These are phyloP conservation scores for Ophion obscuratus DNA, from an alignment of 2,888 invertebrate species.

Conservation along the genomic window DNA sequence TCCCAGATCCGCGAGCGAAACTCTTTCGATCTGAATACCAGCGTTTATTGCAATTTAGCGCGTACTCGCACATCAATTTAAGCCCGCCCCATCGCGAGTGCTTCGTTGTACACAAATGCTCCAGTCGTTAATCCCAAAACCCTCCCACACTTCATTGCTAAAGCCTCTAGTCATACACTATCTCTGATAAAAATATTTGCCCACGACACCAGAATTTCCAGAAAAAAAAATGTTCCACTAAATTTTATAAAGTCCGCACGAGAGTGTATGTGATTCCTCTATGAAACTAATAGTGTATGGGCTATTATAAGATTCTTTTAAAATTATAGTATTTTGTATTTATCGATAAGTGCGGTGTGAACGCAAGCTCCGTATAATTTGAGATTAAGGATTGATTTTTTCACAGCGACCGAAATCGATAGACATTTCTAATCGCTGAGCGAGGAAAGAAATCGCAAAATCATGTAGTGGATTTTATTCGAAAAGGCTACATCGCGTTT, in stretches of 20 bases:
- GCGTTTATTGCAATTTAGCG: constrained; percentile 53
- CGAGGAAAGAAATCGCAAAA: too few relatives aligned
- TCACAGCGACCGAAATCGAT: too few relatives aligned
- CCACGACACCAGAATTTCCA: background rate
- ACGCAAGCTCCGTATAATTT: too few relatives aligned
- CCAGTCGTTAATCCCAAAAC: constrained; percentile 26
- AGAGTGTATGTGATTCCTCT: background rate
- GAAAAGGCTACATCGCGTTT: too few relatives aligned
- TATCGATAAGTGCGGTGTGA: too few relatives aligned
- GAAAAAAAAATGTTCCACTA: constrained; percentile 2
- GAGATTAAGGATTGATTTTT: too few relatives aligned
- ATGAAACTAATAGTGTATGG: too few relatives aligned
- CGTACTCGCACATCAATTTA: constrained; percentile 52
- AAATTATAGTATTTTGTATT: too few relatives aligned
- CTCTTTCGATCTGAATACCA: constrained; percentile 28
- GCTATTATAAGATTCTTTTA: too few relatives aligned
- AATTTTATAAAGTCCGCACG: background rate
- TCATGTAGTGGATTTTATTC: too few relatives aligned
- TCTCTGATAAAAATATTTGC: constrained; percentile 25
- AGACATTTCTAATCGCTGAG: too few relatives aligned
- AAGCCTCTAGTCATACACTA: constrained; percentile 15
- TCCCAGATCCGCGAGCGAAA: constrained; percentile 14
- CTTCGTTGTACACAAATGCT: background rate
- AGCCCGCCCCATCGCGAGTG: constrained; percentile 23
- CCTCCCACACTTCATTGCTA: constrained; percentile 12